A percentile compares a stretch with the other conserved stretches of the same genome.
These are phyloP conservation scores for Chelonus insularis DNA, from an alignment of 1,140 invertebrate genomes.

Conservation along the genomic window DNA sequence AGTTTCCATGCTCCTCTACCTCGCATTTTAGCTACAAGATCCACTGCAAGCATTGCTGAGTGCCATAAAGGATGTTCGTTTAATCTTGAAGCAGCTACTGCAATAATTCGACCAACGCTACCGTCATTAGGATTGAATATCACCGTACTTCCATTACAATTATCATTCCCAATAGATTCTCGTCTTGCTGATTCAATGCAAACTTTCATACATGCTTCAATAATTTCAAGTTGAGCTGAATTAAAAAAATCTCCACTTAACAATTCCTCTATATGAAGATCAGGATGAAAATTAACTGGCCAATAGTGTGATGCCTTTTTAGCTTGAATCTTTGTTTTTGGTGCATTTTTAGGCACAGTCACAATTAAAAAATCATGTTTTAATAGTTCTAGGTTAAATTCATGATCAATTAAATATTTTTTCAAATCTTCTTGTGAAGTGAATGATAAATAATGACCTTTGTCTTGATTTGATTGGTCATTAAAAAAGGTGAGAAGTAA, in stretches of 20 bases:
- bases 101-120: slow-evolving; percentile 59
- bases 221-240: slow-evolving; percentile 60
- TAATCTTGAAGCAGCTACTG: slow-evolving; percentile 67
- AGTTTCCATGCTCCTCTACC: slow-evolving; percentile 75
- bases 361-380: slow-evolving; percentile 61
- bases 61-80: slow-evolving; percentile 77
- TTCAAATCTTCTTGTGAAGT: slow-evolving; percentile 49
- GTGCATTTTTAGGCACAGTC: slow-evolving; percentile 65
- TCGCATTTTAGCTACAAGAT: slow-evolving; percentile 80
- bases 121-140: slow-evolving; percentile 70
- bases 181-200: slow-evolving; percentile 63
- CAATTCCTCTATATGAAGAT: slow-evolving; percentile 70
- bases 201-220: slow-evolving; percentile 67
- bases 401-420: slow-evolving; percentile 55
- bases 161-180: slow-evolving; percentile 40
- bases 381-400: slow-evolving; percentile 61
- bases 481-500: slow-evolving; percentile 63
- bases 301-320: slow-evolving; percentile 67
- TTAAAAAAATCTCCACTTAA: slow-evolving; percentile 68
- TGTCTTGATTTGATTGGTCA: background rate
- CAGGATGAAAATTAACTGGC: slow-evolving; percentile 85
- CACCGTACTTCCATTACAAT: slow-evolving; percentile 61
- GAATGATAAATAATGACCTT: background rate
- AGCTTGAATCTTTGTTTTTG: slow-evolving; percentile 72
- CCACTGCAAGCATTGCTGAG: slow-evolving; percentile 82